Conservation (phyloP, 1,140 invertebrate species). For the Cryptotermes secundus region DNA sequence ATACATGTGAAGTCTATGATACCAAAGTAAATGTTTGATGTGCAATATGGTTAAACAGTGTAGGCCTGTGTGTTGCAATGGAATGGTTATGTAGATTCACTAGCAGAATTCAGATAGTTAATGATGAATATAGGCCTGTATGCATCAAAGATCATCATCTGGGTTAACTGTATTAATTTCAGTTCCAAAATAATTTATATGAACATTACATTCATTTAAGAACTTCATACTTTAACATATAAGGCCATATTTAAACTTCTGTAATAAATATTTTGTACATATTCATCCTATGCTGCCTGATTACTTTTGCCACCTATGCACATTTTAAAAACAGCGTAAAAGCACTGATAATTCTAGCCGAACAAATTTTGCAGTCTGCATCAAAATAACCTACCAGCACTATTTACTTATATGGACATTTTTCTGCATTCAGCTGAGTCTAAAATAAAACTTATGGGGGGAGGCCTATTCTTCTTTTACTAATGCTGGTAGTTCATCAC, state of each 20-base stretch:
- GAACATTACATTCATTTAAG: background rate
- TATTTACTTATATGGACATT: too few species aligned
- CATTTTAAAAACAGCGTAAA: too few species aligned
- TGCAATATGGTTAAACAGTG: background rate
- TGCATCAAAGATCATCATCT: background rate
- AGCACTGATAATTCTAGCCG: too few species aligned
- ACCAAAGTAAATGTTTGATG: slow-evolving; percentile 7
- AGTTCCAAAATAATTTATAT: background rate
- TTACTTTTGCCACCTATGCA: too few species aligned
- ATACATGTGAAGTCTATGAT: background rate
- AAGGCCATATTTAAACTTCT: background rate
- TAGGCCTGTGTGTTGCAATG: background rate
- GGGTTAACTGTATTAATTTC: background rate
- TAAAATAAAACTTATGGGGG: too few species aligned
- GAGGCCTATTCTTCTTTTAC: too few species aligned
- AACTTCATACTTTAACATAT: background rate
- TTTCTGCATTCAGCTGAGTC: too few species aligned
- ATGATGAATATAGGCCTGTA: background rate
- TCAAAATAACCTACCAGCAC: too few species aligned
- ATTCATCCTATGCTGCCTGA: too few species aligned
- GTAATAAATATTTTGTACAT: background rate
- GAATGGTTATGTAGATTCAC: background rate
- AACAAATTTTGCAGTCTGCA: too few species aligned
- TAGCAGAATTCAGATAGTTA: background rate
- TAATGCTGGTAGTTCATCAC: too few species aligned